These are phyloP conservation scores for Mylabris sibirica DNA, from an alignment of 2,888 invertebrate genomes.

Conservation along the genomic window DNA sequence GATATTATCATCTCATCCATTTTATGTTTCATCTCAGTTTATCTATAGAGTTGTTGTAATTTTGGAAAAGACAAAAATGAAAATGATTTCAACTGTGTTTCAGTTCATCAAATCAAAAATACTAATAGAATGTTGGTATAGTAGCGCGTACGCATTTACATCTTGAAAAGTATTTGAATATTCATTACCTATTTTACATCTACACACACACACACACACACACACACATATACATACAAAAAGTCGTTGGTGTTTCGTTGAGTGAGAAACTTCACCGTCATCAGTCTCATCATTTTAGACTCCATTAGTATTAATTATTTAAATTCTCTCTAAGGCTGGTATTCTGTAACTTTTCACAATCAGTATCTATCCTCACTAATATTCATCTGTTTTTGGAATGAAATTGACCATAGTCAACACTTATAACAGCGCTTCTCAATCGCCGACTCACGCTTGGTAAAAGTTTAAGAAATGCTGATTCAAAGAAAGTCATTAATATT, in stretches of 20 bases:
- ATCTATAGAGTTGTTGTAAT: neutral
- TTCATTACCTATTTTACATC: conserved; percentile 24
- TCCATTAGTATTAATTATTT: neutral
- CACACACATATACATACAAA: too few relatives aligned
- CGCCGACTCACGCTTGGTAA: too few relatives aligned
- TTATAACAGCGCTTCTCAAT: too few relatives aligned
- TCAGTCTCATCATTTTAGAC: neutral
- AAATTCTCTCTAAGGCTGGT: neutral
- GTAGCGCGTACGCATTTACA: conserved; percentile 16
- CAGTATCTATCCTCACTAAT: neutral
- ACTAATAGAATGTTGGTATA: neutral
- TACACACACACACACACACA: too few relatives aligned
- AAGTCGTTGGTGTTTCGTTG: conserved; percentile 8
- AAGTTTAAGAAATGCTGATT: too few relatives aligned
- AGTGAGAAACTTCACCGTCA: conserved; percentile 4
- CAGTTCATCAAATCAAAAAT: conserved; percentile 10
- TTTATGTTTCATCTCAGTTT: neutral
- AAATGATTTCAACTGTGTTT: neutral
- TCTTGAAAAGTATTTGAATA: conserved; percentile 24
- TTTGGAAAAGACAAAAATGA: neutral
- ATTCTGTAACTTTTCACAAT: neutral
- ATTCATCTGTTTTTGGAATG: too few relatives aligned
- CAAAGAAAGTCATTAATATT: too few relatives aligned
- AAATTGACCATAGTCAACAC: too few relatives aligned
- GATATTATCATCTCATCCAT: neutral